phyloP scores from a whole-genome alignment of 2,113 vertebrate species.

The Sturnira hondurensis region DNA sequence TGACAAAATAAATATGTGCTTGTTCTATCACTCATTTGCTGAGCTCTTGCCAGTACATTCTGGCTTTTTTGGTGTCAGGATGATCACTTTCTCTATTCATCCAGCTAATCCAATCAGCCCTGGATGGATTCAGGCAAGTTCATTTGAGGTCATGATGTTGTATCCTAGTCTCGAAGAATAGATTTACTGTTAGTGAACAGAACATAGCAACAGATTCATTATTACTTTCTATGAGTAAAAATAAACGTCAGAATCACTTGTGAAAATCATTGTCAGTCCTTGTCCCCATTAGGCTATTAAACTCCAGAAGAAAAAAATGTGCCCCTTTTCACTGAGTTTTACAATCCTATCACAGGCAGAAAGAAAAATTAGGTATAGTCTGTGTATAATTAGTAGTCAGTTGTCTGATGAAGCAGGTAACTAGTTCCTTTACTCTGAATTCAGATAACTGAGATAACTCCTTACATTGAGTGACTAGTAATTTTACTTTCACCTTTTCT shows the following conservation, averaged over 20 bases:
- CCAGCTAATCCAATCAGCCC: neutral
- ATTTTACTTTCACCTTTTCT: neutral
- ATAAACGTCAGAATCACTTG: neutral
- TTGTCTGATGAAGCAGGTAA: neutral
- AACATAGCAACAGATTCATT: neutral
- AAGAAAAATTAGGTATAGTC: neutral
- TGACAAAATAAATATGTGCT: neutral
- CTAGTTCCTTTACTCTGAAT: neutral
- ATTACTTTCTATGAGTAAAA: neutral
- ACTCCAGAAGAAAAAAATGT: neutral
- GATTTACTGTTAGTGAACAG: neutral
- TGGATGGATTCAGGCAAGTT: neutral
- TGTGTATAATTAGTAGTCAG: neutral
- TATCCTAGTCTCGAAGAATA: neutral
- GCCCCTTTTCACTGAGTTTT: neutral
- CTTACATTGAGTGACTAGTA: neutral
- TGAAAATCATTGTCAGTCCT: neutral
- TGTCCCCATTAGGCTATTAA: neutral
- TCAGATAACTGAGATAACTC: neutral
- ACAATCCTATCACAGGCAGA: neutral
- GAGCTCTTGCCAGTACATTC: neutral
- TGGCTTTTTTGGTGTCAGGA: neutral
- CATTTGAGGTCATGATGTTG: neutral
- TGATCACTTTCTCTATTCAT: neutral
- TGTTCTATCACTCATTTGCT: neutral